Evolutionary conservation across 2,113 vertebrate genomes (phyloP), one percentile per base, ranked within the genome.

Genomic region (Seriola aureovittata): DNA sequence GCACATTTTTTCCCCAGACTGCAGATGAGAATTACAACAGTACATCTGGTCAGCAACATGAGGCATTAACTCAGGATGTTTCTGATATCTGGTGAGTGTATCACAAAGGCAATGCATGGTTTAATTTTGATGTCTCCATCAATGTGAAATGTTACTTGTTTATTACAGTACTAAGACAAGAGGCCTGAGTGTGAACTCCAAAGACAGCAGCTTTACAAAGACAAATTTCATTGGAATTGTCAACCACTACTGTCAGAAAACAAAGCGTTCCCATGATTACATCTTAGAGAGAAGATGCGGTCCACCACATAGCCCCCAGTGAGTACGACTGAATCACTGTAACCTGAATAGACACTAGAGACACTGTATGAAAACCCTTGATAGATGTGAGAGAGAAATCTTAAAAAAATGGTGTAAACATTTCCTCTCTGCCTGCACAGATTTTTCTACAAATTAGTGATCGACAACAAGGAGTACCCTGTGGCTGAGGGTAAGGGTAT

Each of bases 381-480:
- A 58, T 29, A 29, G 29, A 29, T 29, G 29, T 29, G 29, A 29
- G 29, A 2, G 29, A 29, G 29, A 29, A 29, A 29, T 29, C 29
- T 29, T 29, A 23, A 58, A 2, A 25, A 14, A 57, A 58, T 64
- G 12, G 57, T 29, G 9, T 42, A n/a, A 82, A 48, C 21, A 44
- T 23, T 54, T 83, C 9, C 6, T 23, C 21, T 8, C 21, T 36
- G 40, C 19, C 0, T 7, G 32, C 19, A 16, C 80, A 95, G 95
- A 72, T 96, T 95, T 85, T 67, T 62, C 50, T 91, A 44, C 81
- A 94, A 73, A 46, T 75, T 88, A 34, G 23, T 84, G 0, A 92
- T 95, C 0, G 11, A 76, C 4, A 0, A 38, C 0, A 88, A 55
- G 14, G 71, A 90, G 7, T 95, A 93, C 42, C 85, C 91, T 14